Percentiles rank a stretch among this genome's conserved stretches.
These are phyloP conservation scores for Microdon myrmicae DNA, from an alignment of 2,888 invertebrate genomes.

Conservation along the genomic window DNA sequence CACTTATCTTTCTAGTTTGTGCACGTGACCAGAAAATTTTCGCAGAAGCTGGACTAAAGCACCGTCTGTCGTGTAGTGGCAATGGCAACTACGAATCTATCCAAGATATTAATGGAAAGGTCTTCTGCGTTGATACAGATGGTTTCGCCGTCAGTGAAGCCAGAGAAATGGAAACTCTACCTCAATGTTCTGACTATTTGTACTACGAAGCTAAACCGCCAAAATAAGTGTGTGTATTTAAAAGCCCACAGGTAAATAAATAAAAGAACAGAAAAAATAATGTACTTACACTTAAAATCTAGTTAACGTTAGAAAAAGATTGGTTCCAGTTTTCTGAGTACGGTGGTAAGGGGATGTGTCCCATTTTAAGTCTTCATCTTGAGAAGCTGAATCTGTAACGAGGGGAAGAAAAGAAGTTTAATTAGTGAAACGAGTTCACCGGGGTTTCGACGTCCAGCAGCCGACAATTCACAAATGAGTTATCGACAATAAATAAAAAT, in stretches of 20 bases:
- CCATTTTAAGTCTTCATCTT: slow-evolving; percentile 40
- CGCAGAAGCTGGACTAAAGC: slow-evolving; percentile 67
- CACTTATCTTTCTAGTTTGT: slow-evolving; percentile 68
- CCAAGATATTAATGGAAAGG: slow-evolving; percentile 69
- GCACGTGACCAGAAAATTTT: slow-evolving; percentile 72
- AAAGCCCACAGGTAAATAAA: too few species aligned
- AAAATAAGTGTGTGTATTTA: too few species aligned
- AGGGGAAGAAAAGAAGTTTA: slow-evolving; percentile 4
- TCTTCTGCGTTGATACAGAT: slow-evolving; percentile 73
- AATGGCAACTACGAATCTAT: slow-evolving; percentile 72
- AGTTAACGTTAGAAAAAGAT: slow-evolving; percentile 42
- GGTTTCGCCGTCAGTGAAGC: slow-evolving; percentile 68
- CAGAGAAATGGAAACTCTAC: slow-evolving; percentile 30
- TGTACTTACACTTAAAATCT: slow-evolving; percentile 29
- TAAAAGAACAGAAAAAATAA: neutral
- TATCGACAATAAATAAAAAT: too few species aligned
- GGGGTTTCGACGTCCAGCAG: too few species aligned
- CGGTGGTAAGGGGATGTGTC: slow-evolving; percentile 7
- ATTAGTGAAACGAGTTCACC: too few species aligned
- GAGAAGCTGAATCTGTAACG: slow-evolving; percentile 40
- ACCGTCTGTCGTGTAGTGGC: slow-evolving; percentile 68
- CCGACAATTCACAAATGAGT: too few species aligned
- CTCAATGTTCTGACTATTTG: slow-evolving; percentile 41
- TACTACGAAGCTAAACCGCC: slow-evolving; percentile 47
- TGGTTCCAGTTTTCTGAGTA: slow-evolving; percentile 43